Evolutionary conservation across 2,888 invertebrate species (phyloP).

Genomic region (Autographa pulchrina): DNA sequence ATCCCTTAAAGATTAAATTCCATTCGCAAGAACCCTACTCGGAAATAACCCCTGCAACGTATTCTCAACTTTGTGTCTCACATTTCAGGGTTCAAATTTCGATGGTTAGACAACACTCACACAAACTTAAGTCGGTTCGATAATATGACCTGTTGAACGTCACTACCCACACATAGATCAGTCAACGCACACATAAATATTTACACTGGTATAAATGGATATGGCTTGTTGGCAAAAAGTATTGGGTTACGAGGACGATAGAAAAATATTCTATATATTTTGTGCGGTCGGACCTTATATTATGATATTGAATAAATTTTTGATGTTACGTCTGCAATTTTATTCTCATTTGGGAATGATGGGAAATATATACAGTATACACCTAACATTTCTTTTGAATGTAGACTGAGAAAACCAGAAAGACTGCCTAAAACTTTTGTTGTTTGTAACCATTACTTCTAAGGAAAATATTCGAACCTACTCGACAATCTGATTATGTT

Average conservation of each 20-base stretch:
- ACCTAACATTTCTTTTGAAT: conserved; percentile 1
- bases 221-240: conserved; percentile 52
- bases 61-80: background rate
- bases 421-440: no score
- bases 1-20: conserved; percentile 10
- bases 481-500: no score
- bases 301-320: conserved; percentile 56
- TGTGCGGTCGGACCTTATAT: conserved; percentile 36
- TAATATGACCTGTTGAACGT: conserved; percentile 67
- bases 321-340: conserved; percentile 32
- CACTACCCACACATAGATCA: conserved; percentile 50
- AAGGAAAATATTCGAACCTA: no score
- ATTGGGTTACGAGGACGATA: conserved; percentile 54
- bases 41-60: conserved; percentile 11
- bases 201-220: conserved; percentile 50
- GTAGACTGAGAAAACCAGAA: background rate
- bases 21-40: background rate
- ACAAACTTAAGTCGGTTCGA: conserved; percentile 59
- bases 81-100: conserved; percentile 17
- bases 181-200: conserved; percentile 47
- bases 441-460: no score
- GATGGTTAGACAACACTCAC: conserved; percentile 46
- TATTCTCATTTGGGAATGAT: conserved; percentile 11
- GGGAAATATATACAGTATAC: background rate
- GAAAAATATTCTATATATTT: conserved; percentile 40